Percentiles rank a stretch among this genome's conserved stretches.
These are phyloP conservation scores for Anoplius nigerrimus DNA, from an alignment of 2,888 invertebrate genomes.

Conservation along the genomic window DNA sequence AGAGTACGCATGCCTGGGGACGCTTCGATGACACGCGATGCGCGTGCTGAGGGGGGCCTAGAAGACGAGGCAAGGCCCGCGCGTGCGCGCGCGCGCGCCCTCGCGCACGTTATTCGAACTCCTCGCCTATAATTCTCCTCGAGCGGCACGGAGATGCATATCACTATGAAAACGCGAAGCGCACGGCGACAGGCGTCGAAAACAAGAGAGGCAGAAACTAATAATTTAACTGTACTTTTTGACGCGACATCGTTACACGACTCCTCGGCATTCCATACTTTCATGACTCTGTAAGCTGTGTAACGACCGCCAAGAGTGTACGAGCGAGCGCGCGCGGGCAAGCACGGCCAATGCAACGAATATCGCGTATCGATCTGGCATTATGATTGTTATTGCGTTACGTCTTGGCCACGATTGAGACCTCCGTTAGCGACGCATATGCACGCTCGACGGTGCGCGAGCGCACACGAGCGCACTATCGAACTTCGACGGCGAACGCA, in stretches of 20 bases:
- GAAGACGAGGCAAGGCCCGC: not conserved
- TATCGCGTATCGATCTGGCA: slow-evolving; percentile 70
- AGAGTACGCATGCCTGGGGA: too few relatives aligned
- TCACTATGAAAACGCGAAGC: slow-evolving; percentile 2
- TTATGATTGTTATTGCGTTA: slow-evolving; percentile 69
- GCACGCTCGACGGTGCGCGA: not conserved
- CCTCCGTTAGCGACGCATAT: slow-evolving; percentile 12
- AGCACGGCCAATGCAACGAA: slow-evolving; percentile 53
- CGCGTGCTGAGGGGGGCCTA: too few relatives aligned
- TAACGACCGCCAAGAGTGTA: slow-evolving; percentile 48
- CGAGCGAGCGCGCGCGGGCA: not conserved
- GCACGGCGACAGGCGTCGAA: slow-evolving; percentile 8
- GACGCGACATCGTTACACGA: slow-evolving; percentile 41
- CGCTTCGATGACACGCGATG: too few relatives aligned
- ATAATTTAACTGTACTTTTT: slow-evolving; percentile 34
- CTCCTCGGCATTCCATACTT: slow-evolving; percentile 56
- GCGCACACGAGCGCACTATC: not conserved
- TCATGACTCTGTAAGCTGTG: slow-evolving; percentile 54
- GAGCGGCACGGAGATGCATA: slow-evolving; percentile 4
- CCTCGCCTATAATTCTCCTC: not conserved
- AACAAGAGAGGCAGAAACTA: slow-evolving; percentile 25
- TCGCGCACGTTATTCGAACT: slow-evolving; percentile 2
- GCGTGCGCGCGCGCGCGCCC: too few relatives aligned
- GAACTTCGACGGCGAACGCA: slow-evolving; percentile 18
- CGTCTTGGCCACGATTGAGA: slow-evolving; percentile 39